A percentile compares a stretch with the other conserved stretches of the same genome.
These are phyloP conservation scores for Sthenelais limicola DNA, from an alignment of 2,888 invertebrate species.

Conservation along the genomic window DNA sequence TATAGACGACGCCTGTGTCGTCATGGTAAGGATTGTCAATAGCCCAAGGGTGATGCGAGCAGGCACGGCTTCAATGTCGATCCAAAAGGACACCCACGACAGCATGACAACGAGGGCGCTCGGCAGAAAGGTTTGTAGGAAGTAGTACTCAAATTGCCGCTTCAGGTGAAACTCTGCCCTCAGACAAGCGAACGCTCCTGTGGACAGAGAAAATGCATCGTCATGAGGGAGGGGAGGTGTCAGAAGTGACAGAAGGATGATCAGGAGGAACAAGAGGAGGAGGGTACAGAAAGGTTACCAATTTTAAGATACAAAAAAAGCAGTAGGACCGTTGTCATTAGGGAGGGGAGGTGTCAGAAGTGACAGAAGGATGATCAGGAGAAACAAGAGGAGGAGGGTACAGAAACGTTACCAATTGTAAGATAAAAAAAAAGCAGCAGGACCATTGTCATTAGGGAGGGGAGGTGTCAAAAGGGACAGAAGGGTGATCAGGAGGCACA, in stretches of 20 bases:
- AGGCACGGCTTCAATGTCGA: constrained; percentile 55
- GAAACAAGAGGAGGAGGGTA: too few species aligned
- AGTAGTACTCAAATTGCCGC: constrained; percentile 52
- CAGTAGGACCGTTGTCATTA: too few species aligned
- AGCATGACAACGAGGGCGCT: constrained; percentile 53
- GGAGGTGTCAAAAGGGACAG: too few species aligned
- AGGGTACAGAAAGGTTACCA: too few species aligned
- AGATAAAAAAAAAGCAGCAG: too few species aligned
- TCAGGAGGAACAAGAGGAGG: not conserved
- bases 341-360: too few species aligned
- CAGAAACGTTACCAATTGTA: too few species aligned
- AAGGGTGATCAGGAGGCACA: too few species aligned
- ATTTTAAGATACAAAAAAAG: too few species aligned
- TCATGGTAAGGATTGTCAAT: constrained; percentile 53
- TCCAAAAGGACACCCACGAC: constrained; percentile 58
- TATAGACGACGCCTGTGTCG: constrained; percentile 48
- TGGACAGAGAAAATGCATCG: not conserved
- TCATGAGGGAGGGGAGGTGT: too few species aligned
- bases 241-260: not conserved
- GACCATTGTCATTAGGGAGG: too few species aligned
- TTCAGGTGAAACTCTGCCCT: constrained; percentile 50
- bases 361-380: too few species aligned
- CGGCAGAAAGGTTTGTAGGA: constrained; percentile 54
- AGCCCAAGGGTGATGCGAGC: constrained; percentile 55
- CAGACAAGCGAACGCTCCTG: constrained; percentile 54